Evolutionary conservation across 1,140 invertebrate species (phyloP).

Genomic region (Pemphigus obesinymphae): DNA sequence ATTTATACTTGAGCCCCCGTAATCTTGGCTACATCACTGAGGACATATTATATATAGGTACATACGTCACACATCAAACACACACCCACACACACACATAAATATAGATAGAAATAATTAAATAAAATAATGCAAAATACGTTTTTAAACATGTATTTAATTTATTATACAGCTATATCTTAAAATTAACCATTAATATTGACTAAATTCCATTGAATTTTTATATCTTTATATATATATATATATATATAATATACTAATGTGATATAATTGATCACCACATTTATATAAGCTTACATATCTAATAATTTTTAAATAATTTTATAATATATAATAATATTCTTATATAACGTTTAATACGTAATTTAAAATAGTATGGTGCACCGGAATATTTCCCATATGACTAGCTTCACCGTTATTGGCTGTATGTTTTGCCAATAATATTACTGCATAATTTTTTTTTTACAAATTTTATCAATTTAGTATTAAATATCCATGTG

Average conservation of each 20-base stretch:
- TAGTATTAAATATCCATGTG: background rate
- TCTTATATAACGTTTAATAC: constrained; percentile 13
- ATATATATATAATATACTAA: constrained; percentile 13
- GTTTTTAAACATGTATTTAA: constrained; percentile 40
- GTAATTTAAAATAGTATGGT: constrained; percentile 23
- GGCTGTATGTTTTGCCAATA: constrained; percentile 18
- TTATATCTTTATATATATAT: constrained; percentile 20
- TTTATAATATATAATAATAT: constrained; percentile 24
- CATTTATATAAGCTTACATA: constrained; percentile 19
- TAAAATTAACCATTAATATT: constrained; percentile 41
- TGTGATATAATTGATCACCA: constrained; percentile 35
- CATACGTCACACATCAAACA: too few species aligned
- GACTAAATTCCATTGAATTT: constrained; percentile 39
- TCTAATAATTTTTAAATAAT: constrained; percentile 29
- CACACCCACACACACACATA: too few species aligned
- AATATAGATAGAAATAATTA: background rate
- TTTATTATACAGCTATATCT: constrained; percentile 37
- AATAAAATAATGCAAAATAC: background rate
- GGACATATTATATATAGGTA: too few species aligned
- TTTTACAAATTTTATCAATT: constrained; percentile 12
- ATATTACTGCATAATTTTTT: background rate
- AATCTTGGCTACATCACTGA: too few species aligned
- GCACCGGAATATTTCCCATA: constrained; percentile 39
- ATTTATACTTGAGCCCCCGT: too few species aligned
- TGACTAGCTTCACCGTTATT: constrained; percentile 39